Base-by-base conservation (phyloP, 2,888 invertebrate genomes). In the Epistrophe grossulariae region DNA sequence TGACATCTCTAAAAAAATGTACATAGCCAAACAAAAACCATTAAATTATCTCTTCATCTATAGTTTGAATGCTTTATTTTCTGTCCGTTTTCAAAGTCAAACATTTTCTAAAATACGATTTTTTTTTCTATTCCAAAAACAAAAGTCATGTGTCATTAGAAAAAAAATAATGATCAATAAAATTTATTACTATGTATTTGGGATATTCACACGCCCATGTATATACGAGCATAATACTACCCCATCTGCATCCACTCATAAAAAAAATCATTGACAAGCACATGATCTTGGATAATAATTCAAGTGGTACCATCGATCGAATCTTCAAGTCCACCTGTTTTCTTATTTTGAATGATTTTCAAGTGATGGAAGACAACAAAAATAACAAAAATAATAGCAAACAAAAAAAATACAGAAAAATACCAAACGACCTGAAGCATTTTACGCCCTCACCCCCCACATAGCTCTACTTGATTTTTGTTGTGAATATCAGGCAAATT, bases 311-410 rank as follows among this genome's bases (percentile, higher is more conserved):
- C 31, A 48, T 45, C 48, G 52, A 62, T 68, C 43, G 28, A 55
- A 60, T 68, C 31, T 66, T 55, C 43, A 15, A n/a, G 50, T 73
- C 73, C 80, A 80, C 74, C 74, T 80, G 80, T 80, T 80, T 62
- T 40, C 40, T 24, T 24, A 7, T 24, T 60, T 60, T 15, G 8
- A 64, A 80, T 68, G 68, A 28, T 57, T 73, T 62, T 59, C 57
- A 19, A 66, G 62, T 35, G 38, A 43, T 43, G 19, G 48, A 38
- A 57, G 11, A 57, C 59, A 52, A 43, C 45, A 55, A 35, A 71
- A 68, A 50, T 7, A 60, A 57, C 1, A 35, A 17, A 31, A 13
- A 28, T n/a, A n/a, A n/a, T n/a, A n/a, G n/a, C n/a, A 40, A 10
- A 38, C 13, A 60, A 13, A 38, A 15, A 48, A 48, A 35, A 55